These are phyloP conservation scores for Zosterops japonicus DNA, from an alignment of 2,113 vertebrate species.

Conservation along the genomic window DNA sequence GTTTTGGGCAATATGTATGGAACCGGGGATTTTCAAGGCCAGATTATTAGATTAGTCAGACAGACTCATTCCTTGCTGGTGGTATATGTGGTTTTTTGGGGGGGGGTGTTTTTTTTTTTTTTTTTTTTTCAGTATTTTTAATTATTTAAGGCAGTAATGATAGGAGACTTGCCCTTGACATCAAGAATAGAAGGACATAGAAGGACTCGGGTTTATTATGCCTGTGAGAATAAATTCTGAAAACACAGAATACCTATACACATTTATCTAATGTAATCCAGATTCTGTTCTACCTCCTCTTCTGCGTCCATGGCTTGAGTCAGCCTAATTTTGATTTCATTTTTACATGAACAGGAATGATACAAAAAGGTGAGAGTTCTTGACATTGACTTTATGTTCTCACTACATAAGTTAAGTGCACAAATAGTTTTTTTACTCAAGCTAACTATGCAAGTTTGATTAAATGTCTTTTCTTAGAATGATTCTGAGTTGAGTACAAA, in stretches of 20 bases:
- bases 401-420: neutral
- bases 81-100: rapidly evolving
- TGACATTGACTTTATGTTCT: neutral
- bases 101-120: no score
- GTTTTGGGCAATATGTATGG: neutral
- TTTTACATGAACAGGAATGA: neutral
- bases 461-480: neutral
- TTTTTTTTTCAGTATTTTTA: neutral
- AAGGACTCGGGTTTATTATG: neutral
- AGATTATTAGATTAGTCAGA: neutral
- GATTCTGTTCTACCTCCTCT: neutral
- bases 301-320: neutral
- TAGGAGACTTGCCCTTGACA: neutral
- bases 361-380: neutral
- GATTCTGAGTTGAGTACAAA: neutral
- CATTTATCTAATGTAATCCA: neutral
- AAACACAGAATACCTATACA: neutral
- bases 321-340: neutral
- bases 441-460: neutral
- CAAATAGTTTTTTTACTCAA: neutral
- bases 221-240: neutral
- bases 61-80: neutral
- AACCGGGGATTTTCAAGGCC: neutral
- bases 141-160: neutral
- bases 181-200: neutral